A percentile compares a stretch with the other conserved stretches of the same genome.
Evolutionary conservation across 2,888 invertebrate genomes (phyloP).

Genomic region (Pyrgus malvae): DNA sequence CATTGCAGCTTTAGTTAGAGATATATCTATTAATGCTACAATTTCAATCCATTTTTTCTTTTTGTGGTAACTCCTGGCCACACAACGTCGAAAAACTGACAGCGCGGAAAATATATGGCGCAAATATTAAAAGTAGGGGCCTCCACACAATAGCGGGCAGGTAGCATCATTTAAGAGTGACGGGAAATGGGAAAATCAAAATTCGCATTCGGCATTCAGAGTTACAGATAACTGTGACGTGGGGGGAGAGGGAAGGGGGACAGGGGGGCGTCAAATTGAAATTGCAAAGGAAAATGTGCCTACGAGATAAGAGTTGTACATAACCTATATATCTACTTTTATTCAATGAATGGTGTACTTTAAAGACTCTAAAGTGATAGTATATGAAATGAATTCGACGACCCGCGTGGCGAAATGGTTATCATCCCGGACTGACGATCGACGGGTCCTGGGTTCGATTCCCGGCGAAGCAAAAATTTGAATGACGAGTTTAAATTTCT

Average conservation of each 20-base stretch:
- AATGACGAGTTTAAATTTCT: no score
- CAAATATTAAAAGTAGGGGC: constrained; percentile 62
- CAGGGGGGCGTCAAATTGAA: neutral
- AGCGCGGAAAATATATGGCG: constrained; percentile 46
- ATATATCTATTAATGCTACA: no score
- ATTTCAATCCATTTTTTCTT: neutral
- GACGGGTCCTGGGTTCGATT: no score
- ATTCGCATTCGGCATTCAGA: constrained; percentile 55
- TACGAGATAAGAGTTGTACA: neutral
- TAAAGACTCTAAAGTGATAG: no score
- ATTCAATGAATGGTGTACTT: no score
- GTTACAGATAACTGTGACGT: constrained; percentile 18
- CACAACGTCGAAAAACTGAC: constrained; percentile 41
- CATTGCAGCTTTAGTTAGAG: no score
- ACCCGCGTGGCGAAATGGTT: no score
- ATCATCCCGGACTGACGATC: no score
- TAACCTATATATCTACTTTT: no score
- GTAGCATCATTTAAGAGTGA: constrained; percentile 57
- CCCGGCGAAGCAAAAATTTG: no score
- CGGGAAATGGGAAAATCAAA: constrained; percentile 75
- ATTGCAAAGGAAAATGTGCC: neutral
- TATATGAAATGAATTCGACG: no score
- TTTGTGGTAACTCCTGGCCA: neutral
- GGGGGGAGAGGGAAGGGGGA: neutral
- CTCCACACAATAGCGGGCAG: constrained; percentile 52